Evolutionary conservation across 2,797 vertebrate species (phyloP).

Genomic region (Fundulus diaphanus): DNA sequence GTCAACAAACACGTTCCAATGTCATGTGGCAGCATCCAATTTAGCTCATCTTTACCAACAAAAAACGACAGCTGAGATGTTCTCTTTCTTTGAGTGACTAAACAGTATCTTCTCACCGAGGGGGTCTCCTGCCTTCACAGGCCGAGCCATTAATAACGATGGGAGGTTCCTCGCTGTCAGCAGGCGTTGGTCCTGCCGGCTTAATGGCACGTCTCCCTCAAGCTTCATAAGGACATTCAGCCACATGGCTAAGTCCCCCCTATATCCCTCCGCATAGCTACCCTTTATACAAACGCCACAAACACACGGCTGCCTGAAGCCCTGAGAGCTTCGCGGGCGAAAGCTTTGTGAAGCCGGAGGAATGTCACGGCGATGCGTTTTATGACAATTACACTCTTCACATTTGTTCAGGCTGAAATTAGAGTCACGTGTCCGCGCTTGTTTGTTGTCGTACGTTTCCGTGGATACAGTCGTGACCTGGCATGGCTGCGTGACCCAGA

Average conservation of each 20-base stretch:
- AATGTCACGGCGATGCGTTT: neutral
- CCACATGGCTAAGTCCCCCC: constrained; percentile 8
- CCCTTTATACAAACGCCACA: neutral
- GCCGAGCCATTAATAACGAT: constrained; percentile 67
- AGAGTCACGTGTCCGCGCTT: constrained; percentile 44
- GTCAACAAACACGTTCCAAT: neutral
- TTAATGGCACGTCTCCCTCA: constrained; percentile 48
- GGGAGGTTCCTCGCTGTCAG: constrained; percentile 69
- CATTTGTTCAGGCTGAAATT: constrained; percentile 16
- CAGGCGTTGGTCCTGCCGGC: constrained; percentile 52
- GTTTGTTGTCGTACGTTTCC: constrained; percentile 73
- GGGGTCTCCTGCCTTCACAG: constrained; percentile 62
- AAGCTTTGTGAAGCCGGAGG: neutral
- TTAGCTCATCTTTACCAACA: neutral
- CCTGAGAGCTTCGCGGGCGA: neutral
- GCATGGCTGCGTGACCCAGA: constrained; percentile 63
- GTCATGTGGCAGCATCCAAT: neutral
- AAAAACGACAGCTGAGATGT: constrained; percentile 42
- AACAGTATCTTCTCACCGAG: constrained; percentile 55
- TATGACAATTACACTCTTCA: constrained; percentile 5
- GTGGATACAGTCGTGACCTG: constrained; percentile 63
- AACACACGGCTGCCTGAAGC: neutral
- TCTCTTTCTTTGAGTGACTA: constrained; percentile 45
- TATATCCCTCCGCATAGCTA: constrained; percentile 13
- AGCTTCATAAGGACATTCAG: constrained; percentile 23